Percentiles rank a stretch among this genome's conserved stretches.
Conservation (phyloP, 2,797 vertebrate genomes). For the Merluccius polli region DNA sequence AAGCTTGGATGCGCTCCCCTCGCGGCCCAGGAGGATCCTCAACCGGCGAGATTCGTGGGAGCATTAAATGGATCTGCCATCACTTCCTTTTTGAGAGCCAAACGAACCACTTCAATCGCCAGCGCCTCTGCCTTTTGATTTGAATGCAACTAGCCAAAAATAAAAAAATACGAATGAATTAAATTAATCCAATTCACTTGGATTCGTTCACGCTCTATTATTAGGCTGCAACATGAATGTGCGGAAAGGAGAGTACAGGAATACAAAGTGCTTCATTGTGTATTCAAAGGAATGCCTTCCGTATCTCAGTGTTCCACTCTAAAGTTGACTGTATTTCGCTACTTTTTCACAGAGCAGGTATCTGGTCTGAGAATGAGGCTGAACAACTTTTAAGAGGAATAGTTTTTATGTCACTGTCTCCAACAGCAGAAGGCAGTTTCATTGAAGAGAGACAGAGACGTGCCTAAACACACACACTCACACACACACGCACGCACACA, state of each 20-base stretch:
- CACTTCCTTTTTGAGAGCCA: slow-evolving; percentile 44
- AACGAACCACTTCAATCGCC: slow-evolving; percentile 42
- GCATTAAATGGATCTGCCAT: slow-evolving; percentile 46
- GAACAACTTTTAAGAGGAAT: too few species aligned
- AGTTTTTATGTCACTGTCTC: too few species aligned
- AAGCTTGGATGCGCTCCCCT: slow-evolving; percentile 17
- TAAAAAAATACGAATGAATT: background rate
- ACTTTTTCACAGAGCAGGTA: background rate
- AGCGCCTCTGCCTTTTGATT: slow-evolving; percentile 42
- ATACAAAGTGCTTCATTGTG: slow-evolving; percentile 35
- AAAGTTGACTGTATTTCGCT: slow-evolving; percentile 15
- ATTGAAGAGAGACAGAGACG: too few species aligned
- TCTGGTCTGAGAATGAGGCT: background rate
- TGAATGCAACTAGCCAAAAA: slow-evolving; percentile 33
- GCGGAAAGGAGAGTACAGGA: slow-evolving; percentile 23
- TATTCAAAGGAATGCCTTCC: slow-evolving; percentile 23
- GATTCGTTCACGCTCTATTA: background rate
- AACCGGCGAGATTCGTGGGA: slow-evolving; percentile 11
- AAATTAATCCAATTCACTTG: background rate
- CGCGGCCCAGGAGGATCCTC: slow-evolving; percentile 30
- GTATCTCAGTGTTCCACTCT: slow-evolving; percentile 5
- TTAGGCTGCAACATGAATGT: background rate
- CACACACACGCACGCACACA: too few species aligned
- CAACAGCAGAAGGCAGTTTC: too few species aligned
- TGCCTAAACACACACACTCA: background rate